Base-by-base conservation (phyloP, 1,140 invertebrate genomes). In the Bombyx mandarina region DNA sequence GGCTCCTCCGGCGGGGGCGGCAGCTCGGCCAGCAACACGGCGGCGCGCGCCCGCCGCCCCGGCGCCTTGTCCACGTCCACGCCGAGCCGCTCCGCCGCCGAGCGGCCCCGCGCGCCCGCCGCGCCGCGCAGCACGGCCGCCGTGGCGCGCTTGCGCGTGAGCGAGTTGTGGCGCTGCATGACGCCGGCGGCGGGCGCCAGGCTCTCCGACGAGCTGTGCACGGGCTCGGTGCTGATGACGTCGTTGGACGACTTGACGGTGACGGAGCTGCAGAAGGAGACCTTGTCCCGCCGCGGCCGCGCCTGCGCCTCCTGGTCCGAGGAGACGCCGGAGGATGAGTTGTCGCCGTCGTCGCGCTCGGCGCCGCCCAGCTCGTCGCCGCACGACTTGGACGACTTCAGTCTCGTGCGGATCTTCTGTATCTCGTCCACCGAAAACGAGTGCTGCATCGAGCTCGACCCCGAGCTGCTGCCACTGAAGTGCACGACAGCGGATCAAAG, bases 361-460 rank as follows among this genome's bases (percentile, higher is more conserved):
- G 87, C 73, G 89, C 85, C 65, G 91, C 92, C 71, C 60, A 95
- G 92, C 69, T 95, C 93, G 82, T 94, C 94, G 9, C 94, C 94
- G 77, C 94, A 95, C 4, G 94, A 95, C 73, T 94, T 94, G 5
- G 94, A 96, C 53, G 92, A 94, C 77, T 96, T 96, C 26, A 97
- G 88, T 71, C 94, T 92, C 51, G 93, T 94, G 59, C 94, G 90
- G 49, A 94, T 94, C 79, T 94, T 95, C 75, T 95, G 94, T 52
- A 96, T 96, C 80, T 96, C 95, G 71, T 96, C 94, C 48, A 95
- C 94, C 56, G 93, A 95, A 80, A 96, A 93, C 45, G 94, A 95
- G 73, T 95, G 94, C 45, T 94, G 93, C 74, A 96, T 90, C 4
- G 93, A 94, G 51, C 92, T 90, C 26, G 93, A 94, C 3, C 92